Base-by-base conservation (phyloP, 2,113 vertebrate species). In the Ictidomys tridecemlineatus region DNA sequence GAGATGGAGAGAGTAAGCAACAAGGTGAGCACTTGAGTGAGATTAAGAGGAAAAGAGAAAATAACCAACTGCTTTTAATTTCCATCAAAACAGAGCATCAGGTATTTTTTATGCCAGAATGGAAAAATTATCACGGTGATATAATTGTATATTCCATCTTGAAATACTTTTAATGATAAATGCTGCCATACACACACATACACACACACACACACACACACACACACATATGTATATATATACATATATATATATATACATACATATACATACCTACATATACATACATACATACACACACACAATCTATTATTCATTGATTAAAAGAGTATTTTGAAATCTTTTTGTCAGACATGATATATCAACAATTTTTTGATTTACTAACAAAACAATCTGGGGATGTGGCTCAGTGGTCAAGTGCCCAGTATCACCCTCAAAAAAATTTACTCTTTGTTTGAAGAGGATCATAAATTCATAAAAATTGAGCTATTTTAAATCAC, bases 101-200 rank as follows among this genome's bases (percentile, higher is more conserved):
- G 20, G 56, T 58, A 58, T 24, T 34, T 80, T 39, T 1, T 79
- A 48, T 34, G 63, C 39, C 42, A 58, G 6, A 84, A 58, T 69
- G 16, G 42, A 89, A 88, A 95, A 72, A 24, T 56, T n/a, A 73
- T 87, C n/a, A 22, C 16, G 37, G 30, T 91, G 30, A 70, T 48
- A 53, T 61, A 82, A 45, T 45, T 77, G 1, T 28, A 56, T 63
- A 22, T 56, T 65, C 5, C 24, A 61, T 70, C 17, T 83, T 18
- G 37, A 93, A 80, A 80, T 58, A 74, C 67, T 85, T 86, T 74
- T 48, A 86, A 6, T 53, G n/a, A 85, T 88, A 58, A 92, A 80
- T 79, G 16, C 51, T 16, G 16, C 4, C 88, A 92, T 61, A 74
- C n/a, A 6, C 20, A 58, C 17, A 53, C 13, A 51, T 2, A 51